Conservation (phyloP, 2,113 vertebrate species). For the Hirundichthys speculiger region DNA sequence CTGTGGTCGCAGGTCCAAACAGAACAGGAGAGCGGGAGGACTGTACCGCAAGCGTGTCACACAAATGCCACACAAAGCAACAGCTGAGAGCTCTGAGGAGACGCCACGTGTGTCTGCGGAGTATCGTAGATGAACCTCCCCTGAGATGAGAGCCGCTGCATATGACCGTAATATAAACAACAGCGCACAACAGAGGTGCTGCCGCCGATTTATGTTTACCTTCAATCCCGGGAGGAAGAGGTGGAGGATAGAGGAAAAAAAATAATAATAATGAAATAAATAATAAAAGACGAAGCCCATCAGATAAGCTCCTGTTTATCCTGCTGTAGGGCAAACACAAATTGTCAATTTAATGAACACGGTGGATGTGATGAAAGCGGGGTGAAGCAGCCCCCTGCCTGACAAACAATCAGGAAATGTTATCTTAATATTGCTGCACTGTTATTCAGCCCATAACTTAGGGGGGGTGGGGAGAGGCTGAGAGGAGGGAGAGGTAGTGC, state of each 20-base stretch:
- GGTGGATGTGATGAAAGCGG: constrained; percentile 80
- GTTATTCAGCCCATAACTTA: constrained; percentile 93
- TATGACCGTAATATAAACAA: constrained; percentile 77
- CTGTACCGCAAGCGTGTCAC: constrained; percentile 38
- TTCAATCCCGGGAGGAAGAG: constrained; percentile 72
- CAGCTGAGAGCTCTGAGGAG: constrained; percentile 1
- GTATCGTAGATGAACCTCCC: constrained; percentile 61
- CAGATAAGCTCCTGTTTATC: constrained; percentile 82
- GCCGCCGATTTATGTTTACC: constrained; percentile 79
- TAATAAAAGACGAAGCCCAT: constrained; percentile 76
- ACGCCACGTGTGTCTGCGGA: background rate
- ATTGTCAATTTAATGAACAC: constrained; percentile 86
- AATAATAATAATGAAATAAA: constrained; percentile 78
- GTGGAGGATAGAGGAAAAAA: constrained; percentile 22
- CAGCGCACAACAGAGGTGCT: constrained; percentile 70
- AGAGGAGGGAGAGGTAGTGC: constrained; percentile 28
- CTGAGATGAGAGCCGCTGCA: constrained; percentile 63
- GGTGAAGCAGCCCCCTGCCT: constrained; percentile 78
- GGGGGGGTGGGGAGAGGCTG: constrained; percentile 79
- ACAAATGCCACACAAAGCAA: constrained; percentile 56
- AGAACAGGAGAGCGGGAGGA: constrained; percentile 43
- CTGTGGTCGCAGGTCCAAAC: constrained; percentile 19
- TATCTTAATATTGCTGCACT: constrained; percentile 89
- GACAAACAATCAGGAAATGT: constrained; percentile 89
- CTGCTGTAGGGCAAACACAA: constrained; percentile 82